These are phyloP conservation scores for Amphipoea lucens DNA, from an alignment of 2,888 invertebrate genomes.

Conservation along the genomic window DNA sequence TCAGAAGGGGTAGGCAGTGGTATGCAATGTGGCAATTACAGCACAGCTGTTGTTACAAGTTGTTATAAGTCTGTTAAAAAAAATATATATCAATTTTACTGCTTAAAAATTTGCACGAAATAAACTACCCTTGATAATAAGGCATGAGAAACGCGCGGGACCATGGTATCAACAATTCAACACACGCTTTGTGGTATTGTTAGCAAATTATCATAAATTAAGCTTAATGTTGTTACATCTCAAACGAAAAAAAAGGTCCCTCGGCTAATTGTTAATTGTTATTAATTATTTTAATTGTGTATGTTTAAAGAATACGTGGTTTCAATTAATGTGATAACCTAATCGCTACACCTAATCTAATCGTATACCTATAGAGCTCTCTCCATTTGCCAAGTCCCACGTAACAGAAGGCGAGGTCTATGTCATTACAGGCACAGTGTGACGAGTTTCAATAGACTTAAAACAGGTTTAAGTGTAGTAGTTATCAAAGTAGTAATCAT, in stretches of 20 bases:
- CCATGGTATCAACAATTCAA: not conserved
- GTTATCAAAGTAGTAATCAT: not conserved
- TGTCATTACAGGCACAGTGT: not conserved
- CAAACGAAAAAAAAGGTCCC: not conserved
- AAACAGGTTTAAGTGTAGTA: not conserved
- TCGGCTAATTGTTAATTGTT: not conserved
- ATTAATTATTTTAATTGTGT: not conserved
- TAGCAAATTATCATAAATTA: not conserved
- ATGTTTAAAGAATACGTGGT: too few relatives aligned
- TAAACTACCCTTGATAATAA: not conserved
- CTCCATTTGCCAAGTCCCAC: not conserved
- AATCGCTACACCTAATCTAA: too few relatives aligned
- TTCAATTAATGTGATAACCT: too few relatives aligned
- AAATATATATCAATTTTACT: too few relatives aligned
- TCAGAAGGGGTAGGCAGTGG: not conserved
- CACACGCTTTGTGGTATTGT: not conserved
- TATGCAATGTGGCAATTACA: too few relatives aligned
- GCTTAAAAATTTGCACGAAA: not conserved
- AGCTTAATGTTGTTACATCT: too few relatives aligned
- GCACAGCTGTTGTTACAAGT: too few relatives aligned
- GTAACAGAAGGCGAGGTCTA: not conserved
- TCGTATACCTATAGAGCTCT: not conserved
- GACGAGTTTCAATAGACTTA: not conserved
- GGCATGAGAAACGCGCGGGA: not conserved
- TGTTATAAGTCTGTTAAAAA: too few relatives aligned